Evolutionary conservation across 1,140 invertebrate genomes (phyloP).

Genomic region (Caerostris darwini): DNA sequence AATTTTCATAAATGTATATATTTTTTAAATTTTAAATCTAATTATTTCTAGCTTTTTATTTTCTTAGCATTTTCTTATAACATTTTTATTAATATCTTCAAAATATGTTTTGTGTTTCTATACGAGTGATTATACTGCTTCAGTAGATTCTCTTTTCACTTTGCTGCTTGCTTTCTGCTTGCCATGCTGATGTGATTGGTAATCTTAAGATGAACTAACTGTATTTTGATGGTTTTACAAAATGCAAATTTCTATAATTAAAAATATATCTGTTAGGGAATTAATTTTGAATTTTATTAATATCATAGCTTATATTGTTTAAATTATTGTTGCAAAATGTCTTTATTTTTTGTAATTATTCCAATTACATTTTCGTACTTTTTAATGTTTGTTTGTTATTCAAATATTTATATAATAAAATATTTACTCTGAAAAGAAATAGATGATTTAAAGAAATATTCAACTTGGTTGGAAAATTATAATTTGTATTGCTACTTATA

Average conservation of each 20-base stretch:
- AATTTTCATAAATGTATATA: not conserved
- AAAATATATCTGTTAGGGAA: not conserved
- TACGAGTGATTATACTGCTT: not conserved
- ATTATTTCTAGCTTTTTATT: not conserved
- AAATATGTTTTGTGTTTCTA: not conserved
- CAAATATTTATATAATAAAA: not conserved
- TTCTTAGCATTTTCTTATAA: not conserved
- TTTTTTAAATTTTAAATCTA: not conserved
- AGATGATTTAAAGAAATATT: too few species aligned
- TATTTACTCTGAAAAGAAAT: too few species aligned
- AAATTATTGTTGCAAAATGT: not conserved
- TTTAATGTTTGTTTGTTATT: not conserved
- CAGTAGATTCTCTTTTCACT: not conserved
- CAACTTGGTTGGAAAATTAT: too few species aligned
- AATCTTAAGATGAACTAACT: too few species aligned
- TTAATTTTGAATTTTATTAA: not conserved
- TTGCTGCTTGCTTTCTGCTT: slow-evolving; percentile 44
- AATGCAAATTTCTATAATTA: not conserved
- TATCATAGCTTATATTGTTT: not conserved
- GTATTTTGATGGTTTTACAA: not conserved
- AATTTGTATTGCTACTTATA: too few species aligned
- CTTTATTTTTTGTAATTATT: not conserved
- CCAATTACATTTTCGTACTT: too few species aligned
- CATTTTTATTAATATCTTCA: not conserved
- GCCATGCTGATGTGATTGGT: not conserved